A percentile compares a stretch with the other conserved stretches of the same genome.
Evolutionary conservation across 2,888 invertebrate genomes (phyloP).

Genomic region (Muschampia plurimacula): DNA sequence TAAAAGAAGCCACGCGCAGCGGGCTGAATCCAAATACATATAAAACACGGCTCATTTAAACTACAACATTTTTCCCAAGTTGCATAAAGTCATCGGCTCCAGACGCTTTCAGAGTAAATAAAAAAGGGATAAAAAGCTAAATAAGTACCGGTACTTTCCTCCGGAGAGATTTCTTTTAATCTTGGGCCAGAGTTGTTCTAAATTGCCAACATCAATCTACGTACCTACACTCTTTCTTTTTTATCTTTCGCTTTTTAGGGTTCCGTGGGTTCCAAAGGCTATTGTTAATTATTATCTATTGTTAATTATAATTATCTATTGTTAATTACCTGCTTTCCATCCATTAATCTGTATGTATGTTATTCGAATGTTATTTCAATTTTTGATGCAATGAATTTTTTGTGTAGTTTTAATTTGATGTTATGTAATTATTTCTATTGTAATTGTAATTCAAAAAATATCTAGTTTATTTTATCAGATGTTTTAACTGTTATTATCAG

Average conservation of each 20-base stretch:
- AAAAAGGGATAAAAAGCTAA: slow-evolving; percentile 53
- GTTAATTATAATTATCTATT: too few relatives aligned
- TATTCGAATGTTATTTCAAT: too few relatives aligned
- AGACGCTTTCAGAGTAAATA: slow-evolving; percentile 50
- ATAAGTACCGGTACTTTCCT: slow-evolving; percentile 55
- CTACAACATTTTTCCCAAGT: slow-evolving; percentile 36
- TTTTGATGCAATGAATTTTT: too few relatives aligned
- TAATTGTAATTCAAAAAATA: too few relatives aligned
- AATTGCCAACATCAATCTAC: slow-evolving; percentile 73
- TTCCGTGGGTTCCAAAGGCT: not conserved
- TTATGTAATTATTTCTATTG: too few relatives aligned
- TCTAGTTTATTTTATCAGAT: too few relatives aligned
- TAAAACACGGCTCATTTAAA: slow-evolving; percentile 38
- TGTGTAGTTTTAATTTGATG: too few relatives aligned
- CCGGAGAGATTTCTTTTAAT: slow-evolving; percentile 72
- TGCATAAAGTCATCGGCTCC: slow-evolving; percentile 41
- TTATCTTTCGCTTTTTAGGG: slow-evolving; percentile 39
- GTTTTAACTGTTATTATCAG: too few relatives aligned
- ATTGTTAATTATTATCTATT: too few relatives aligned
- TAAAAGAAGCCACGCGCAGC: slow-evolving; percentile 5
- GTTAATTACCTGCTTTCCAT: too few relatives aligned
- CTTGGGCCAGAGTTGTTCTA: slow-evolving; percentile 59
- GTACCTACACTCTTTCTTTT: slow-evolving; percentile 56
- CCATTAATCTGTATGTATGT: too few relatives aligned
- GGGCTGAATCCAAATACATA: slow-evolving; percentile 11